Conservation (phyloP, 2,113 vertebrate species). For the Lucifuga dentata region DNA sequence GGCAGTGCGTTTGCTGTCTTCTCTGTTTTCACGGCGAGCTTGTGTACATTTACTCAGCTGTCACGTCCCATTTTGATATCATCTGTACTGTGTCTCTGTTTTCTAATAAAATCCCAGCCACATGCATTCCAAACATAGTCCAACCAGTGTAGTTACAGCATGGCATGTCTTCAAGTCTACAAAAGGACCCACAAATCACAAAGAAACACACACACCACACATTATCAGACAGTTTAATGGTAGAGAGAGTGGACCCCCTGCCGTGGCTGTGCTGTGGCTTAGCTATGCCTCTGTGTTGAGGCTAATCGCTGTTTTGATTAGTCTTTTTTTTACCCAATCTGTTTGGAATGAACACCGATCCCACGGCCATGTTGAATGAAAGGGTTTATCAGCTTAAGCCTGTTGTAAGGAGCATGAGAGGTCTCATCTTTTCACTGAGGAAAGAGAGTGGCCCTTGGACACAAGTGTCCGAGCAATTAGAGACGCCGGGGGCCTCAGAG, state of each 20-base stretch:
- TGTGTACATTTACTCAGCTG: constrained; percentile 20
- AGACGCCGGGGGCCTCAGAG: constrained; percentile 62
- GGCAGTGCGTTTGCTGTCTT: background rate
- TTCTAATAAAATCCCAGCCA: constrained; percentile 19
- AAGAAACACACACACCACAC: too few species aligned
- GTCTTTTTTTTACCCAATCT: constrained; percentile 73
- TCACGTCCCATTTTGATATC: constrained; percentile 53
- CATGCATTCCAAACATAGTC: constrained; percentile 48
- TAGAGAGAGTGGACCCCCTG: constrained; percentile 64
- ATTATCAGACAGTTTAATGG: constrained; percentile 40
- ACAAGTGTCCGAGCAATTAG: constrained; percentile 82
- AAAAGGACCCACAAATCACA: too few species aligned
- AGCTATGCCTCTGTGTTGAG: constrained; percentile 66
- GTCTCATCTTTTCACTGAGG: constrained; percentile 75
- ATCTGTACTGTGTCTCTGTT: constrained; percentile 39
- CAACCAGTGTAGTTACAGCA: constrained; percentile 13
- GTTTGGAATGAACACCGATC: constrained; percentile 67
- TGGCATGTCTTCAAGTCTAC: constrained; percentile 38
- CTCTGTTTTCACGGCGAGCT: constrained; percentile 3
- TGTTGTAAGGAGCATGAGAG: constrained; percentile 77
- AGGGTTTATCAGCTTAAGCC: constrained; percentile 84
- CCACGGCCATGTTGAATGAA: constrained; percentile 73
- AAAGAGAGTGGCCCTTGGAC: constrained; percentile 63
- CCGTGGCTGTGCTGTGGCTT: constrained; percentile 63
- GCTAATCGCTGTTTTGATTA: constrained; percentile 82